Percentiles rank a stretch among this genome's conserved stretches.
phyloP scores from a whole-genome alignment of 2,797 vertebrate genomes.

The Orientallactaga sibirica region DNA sequence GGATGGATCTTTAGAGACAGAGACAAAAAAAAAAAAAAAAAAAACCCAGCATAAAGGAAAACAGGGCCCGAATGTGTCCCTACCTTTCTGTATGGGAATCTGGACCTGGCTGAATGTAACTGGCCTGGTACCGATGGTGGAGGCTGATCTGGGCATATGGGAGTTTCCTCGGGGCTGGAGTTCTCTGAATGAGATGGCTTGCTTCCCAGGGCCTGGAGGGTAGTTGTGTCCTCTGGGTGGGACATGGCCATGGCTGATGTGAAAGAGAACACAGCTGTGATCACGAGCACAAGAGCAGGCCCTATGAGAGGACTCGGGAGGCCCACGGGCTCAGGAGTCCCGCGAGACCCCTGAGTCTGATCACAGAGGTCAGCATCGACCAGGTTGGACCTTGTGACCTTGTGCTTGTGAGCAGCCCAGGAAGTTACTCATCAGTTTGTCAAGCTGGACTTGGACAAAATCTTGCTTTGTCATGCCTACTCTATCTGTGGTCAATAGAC shows the following conservation, averaged over 20 bases:
- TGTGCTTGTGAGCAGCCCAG: not conserved
- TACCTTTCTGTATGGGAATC: too few species aligned
- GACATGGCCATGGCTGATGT: too few species aligned
- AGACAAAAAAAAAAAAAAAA: not conserved
- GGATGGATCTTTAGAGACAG: not conserved
- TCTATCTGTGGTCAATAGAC: too few species aligned
- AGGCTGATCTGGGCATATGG: too few species aligned
- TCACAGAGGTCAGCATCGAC: not conserved
- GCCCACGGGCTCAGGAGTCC: too few species aligned
- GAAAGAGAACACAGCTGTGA: too few species aligned
- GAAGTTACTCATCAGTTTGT: not conserved
- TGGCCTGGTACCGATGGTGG: too few species aligned
- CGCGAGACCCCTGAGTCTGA: not conserved
- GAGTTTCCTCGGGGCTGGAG: not conserved
- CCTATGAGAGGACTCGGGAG: too few species aligned
- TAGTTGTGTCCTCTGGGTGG: too few species aligned
- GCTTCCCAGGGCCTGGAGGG: not conserved
- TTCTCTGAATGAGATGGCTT: not conserved
- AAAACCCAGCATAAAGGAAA: not conserved
- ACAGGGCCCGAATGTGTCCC: not conserved
- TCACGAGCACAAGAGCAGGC: not conserved
- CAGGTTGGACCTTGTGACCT: not conserved
- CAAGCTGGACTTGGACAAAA: not conserved
- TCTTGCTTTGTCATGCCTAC: too few species aligned
- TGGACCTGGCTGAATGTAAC: too few species aligned